These are phyloP conservation scores for Cercocebus atys DNA, from an alignment of 2,113 vertebrate species.

Conservation along the genomic window DNA sequence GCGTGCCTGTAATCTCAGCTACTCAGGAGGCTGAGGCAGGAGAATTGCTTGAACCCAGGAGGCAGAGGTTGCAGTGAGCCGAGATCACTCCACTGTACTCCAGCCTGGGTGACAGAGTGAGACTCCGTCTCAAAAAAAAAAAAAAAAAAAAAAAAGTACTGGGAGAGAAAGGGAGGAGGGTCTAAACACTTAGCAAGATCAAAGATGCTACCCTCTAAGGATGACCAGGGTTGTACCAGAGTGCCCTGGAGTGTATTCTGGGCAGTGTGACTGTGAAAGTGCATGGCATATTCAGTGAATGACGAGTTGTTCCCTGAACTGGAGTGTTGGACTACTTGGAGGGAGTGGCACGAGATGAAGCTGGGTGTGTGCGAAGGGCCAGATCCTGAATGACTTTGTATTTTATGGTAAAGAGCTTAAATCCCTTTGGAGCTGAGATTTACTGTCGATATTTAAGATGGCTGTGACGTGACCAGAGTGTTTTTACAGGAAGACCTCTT, in stretches of 20 bases:
- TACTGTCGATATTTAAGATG: neutral
- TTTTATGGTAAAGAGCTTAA: constrained; percentile 27
- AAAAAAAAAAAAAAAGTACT: neutral
- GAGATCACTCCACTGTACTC: too few species aligned
- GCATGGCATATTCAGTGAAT: neutral
- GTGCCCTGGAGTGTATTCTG: neutral
- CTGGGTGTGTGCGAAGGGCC: neutral
- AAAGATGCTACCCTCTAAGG: neutral
- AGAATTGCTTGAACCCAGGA: too few species aligned
- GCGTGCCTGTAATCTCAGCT: too few species aligned
- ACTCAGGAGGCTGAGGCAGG: too few species aligned
- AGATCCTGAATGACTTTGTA: neutral
- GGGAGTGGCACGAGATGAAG: neutral
- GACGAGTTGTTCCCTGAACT: neutral
- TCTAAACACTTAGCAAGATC: constrained; percentile 3
- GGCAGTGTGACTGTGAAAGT: neutral
- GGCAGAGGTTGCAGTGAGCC: too few species aligned
- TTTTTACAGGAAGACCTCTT: neutral
- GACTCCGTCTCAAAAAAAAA: too few species aligned
- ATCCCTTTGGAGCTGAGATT: constrained; percentile 19
- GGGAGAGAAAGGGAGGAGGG: neutral
- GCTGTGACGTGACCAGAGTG: neutral
- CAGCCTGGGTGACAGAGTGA: too few species aligned
- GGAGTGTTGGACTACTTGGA: neutral
- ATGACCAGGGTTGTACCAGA: neutral